Evolutionary conservation across 1,140 invertebrate genomes (phyloP), one percentile per base, ranked within the genome.

Genomic region (Procambarus virginalis): DNA sequence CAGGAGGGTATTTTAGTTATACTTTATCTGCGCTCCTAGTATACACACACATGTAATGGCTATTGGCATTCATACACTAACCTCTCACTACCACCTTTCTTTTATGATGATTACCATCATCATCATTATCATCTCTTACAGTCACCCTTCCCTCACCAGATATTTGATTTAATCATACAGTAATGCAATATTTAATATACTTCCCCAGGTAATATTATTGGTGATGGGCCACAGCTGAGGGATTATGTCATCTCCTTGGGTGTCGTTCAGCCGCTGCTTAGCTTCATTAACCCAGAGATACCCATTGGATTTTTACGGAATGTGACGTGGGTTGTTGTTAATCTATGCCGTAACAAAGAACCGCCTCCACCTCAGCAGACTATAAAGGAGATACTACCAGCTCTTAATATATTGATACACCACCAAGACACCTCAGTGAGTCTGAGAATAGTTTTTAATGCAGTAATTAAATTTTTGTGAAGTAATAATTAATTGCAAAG

Each of bases 311-410:
- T 99, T 94, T 95, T 99, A 92, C 96, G 98, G 81, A 99, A 99
- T 94, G 98, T 99, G n/a, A 99, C 98, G 48, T 99, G 98, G 98
- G 98, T 99, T 49, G 98, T 99, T 94, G 98, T 99, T 17, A 99
- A 99, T 94, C 95, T 99, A 93, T 99, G 98, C 95, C 96, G 98
- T 92, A 98, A 97, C 95, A 99, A 99, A 95, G 98, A 99, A 93
- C 98, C 98, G 51, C 97, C 98, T 12, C 97, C 97, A 92, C 96
- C 97, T 92, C 95, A 96, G 81, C 95, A 96, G 92, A 99, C 98
- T 9, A 98, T 99, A 92, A 95, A 96, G 93, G 97, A 99, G 94
- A 96, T 99, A 93, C 95, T 99, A 92, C 99, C 99, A 77, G 98
- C 99, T 79, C 95, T 99, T 45, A 97, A 97, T 94, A 95, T 97